phyloP scores from a whole-genome alignment of 1,140 invertebrate species.

The Diorhabda sublineata region DNA sequence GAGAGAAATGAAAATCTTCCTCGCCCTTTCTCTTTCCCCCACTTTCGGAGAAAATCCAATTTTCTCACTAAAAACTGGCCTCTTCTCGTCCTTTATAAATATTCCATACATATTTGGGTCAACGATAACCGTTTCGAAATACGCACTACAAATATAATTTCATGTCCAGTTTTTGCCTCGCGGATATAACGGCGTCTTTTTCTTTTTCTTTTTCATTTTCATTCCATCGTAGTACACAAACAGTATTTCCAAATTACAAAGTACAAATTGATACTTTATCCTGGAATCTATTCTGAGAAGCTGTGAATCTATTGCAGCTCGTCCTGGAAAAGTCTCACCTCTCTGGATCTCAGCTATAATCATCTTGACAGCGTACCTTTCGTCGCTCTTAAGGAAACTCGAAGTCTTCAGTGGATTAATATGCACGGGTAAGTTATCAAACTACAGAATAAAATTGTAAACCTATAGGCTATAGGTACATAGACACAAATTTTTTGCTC shows the following conservation, averaged over 20 bases:
- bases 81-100: conserved; percentile 2
- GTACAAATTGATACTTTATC: too few relatives aligned
- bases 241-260: too few relatives aligned
- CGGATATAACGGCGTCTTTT: too few relatives aligned
- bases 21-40: neutral
- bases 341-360: conserved; percentile 71
- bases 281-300: neutral
- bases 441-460: neutral
- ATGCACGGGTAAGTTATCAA: conserved; percentile 60
- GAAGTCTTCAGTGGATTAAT: conserved; percentile 68
- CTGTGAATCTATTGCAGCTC: conserved; percentile 51
- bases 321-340: conserved; percentile 58
- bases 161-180: neutral
- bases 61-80: conserved; percentile 1
- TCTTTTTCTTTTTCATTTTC: too few relatives aligned
- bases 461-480: neutral
- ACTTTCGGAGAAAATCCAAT: neutral
- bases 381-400: conserved; percentile 59
- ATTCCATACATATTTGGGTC: neutral
- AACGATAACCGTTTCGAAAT: neutral
- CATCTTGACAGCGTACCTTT: conserved; percentile 64
- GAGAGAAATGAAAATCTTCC: neutral
- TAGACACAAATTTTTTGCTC: neutral
- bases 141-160: neutral
- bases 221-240: too few relatives aligned